Evolutionary conservation across 2,888 invertebrate species (phyloP).

Genomic region (Escarpia spicata): DNA sequence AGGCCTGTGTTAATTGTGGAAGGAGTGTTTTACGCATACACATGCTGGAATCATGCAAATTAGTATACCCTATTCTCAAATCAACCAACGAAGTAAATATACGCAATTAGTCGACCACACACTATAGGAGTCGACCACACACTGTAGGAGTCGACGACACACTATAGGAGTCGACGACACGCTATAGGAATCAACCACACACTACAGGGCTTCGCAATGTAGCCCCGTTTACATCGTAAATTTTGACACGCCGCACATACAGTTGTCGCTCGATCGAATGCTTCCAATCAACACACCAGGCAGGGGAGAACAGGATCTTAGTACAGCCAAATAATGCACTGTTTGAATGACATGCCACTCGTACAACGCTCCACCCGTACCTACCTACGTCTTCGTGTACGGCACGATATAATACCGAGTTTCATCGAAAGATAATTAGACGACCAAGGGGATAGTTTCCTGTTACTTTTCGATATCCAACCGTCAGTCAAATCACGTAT

Average conservation of each 20-base stretch:
- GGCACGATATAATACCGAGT: background rate
- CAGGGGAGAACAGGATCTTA: background rate
- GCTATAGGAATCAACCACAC: no score
- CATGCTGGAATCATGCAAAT: background rate
- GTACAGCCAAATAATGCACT: background rate
- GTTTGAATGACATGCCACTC: background rate
- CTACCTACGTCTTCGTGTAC: background rate
- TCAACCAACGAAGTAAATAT: background rate
- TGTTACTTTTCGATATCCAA: background rate
- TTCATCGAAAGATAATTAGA: background rate
- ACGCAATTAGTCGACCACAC: background rate
- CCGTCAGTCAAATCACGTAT: background rate
- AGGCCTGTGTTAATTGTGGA: background rate
- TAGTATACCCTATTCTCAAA: background rate
- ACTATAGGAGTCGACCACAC: no score
- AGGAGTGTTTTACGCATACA: background rate
- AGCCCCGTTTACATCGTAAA: background rate
- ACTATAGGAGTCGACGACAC: no score
- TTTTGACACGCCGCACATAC: background rate
- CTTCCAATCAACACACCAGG: background rate
- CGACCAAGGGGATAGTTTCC: background rate
- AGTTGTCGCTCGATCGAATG: background rate
- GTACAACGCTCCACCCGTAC: background rate
- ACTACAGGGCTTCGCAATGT: no score
- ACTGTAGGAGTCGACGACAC: no score